Percentiles rank a stretch among this genome's conserved stretches.
Evolutionary conservation across 2,888 invertebrate genomes (phyloP).

Genomic region (Incurvaria masculella): DNA sequence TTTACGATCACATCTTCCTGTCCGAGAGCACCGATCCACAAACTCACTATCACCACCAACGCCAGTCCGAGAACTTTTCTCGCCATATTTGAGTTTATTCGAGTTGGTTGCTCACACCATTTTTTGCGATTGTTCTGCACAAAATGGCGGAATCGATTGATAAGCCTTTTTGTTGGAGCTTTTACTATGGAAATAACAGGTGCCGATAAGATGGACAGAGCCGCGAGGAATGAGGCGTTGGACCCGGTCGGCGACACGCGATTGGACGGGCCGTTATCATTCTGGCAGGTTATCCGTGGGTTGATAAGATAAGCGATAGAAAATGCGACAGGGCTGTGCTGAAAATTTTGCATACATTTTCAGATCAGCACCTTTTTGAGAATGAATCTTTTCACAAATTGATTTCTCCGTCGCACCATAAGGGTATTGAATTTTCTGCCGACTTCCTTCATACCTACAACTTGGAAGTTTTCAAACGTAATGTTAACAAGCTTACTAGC

Average conservation of each 20-base stretch:
- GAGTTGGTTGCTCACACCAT: slow-evolving; percentile 18
- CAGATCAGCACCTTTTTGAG: no score
- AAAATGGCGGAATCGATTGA: slow-evolving; percentile 26
- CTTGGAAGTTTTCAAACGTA: no score
- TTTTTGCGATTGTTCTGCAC: slow-evolving; percentile 24
- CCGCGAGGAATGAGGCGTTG: slow-evolving; percentile 27
- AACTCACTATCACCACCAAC: slow-evolving; percentile 31
- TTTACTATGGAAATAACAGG: slow-evolving; percentile 29
- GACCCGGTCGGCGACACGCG: slow-evolving; percentile 36
- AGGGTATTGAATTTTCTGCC: no score
- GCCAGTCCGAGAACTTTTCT: slow-evolving; percentile 32
- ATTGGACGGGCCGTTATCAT: slow-evolving; percentile 38
- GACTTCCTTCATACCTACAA: no score
- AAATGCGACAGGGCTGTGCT: slow-evolving; percentile 43
- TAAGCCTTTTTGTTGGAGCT: slow-evolving; percentile 26
- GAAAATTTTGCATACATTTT: no score
- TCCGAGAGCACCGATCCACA: slow-evolving; percentile 39
- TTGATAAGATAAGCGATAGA: slow-evolving; percentile 52
- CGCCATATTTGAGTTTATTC: slow-evolving; percentile 32
- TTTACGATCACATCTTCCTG: slow-evolving; percentile 29
- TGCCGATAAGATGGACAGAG: slow-evolving; percentile 17
- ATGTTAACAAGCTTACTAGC: no score
- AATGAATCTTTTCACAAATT: no score
- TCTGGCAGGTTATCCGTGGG: slow-evolving; percentile 22
- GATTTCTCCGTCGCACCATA: no score